phyloP scores from a whole-genome alignment of 2,888 invertebrate genomes.

The Listrodromus nycthemerus region DNA sequence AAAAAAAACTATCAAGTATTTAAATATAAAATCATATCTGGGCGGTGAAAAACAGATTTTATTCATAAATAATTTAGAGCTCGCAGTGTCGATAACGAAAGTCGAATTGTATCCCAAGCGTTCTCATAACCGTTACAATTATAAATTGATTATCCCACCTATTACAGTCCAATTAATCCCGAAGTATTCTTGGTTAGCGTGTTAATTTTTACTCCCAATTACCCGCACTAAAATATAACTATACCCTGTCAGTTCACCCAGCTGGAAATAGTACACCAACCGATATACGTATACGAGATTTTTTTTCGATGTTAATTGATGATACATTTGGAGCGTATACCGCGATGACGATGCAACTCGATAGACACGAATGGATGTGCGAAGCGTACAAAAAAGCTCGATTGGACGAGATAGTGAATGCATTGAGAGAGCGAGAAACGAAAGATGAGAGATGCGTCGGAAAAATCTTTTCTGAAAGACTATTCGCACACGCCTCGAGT shows the following conservation, averaged over 20 bases:
- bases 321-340: slow-evolving; percentile 24
- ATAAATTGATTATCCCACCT: neutral
- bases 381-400: neutral
- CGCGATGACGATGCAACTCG: slow-evolving; percentile 42
- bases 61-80: no score
- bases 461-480: slow-evolving; percentile 50
- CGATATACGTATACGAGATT: slow-evolving; percentile 22
- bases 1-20: no score
- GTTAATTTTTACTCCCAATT: slow-evolving; percentile 20
- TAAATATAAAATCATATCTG: no score
- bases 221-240: neutral
- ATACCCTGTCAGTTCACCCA: neutral
- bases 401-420: neutral
- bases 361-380: slow-evolving; percentile 18
- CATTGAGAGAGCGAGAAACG: neutral
- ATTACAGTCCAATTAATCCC: slow-evolving; percentile 14
- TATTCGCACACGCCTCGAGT: slow-evolving; percentile 49
- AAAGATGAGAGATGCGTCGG: slow-evolving; percentile 18
- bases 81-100: neutral
- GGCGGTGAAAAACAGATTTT: no score
- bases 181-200: slow-evolving; percentile 13
- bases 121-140: slow-evolving; percentile 5
- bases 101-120: neutral
- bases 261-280: neutral
- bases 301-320: slow-evolving; percentile 50